phyloP scores from a whole-genome alignment of 2,888 invertebrate species.

The Liodrosophila aerea region DNA sequence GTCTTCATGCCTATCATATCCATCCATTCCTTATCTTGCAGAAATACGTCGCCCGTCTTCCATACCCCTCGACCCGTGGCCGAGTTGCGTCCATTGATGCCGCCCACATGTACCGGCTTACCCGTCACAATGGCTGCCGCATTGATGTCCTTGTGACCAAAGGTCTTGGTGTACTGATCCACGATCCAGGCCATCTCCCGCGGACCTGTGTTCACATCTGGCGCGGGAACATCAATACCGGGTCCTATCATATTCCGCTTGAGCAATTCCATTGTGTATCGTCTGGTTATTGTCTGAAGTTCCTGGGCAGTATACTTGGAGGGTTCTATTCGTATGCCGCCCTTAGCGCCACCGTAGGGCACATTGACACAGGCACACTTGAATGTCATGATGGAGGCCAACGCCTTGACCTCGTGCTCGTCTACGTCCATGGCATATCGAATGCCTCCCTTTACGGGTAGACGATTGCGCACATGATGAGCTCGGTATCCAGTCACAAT shows the following conservation, averaged over 20 bases:
- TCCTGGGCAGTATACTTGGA: conserved; percentile 95
- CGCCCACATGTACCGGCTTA: conserved; percentile 97
- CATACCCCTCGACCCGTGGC: conserved; percentile 98
- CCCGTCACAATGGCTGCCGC: conserved; percentile 98
- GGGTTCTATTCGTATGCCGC: conserved; percentile 97
- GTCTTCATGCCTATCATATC: conserved; percentile 93
- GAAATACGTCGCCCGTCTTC: conserved; percentile 96
- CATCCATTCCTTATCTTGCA: conserved; percentile 97
- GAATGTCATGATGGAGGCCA: conserved; percentile 99
- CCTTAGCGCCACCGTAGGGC: conserved; percentile 98
- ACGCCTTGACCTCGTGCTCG: conserved; percentile 96
- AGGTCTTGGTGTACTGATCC: conserved; percentile 97
- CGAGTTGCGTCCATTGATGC: conserved; percentile 97
- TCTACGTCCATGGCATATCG: conserved; percentile 96
- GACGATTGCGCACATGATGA: conserved; percentile 77
- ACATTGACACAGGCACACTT: conserved; percentile 99
- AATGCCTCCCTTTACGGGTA: conserved; percentile 86
- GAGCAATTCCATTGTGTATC: conserved; percentile 96
- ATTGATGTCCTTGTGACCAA: conserved; percentile 96
- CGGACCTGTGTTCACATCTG: conserved; percentile 99
- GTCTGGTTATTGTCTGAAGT: conserved; percentile 97
- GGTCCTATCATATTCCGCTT: conserved; percentile 94
- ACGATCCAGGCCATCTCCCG: conserved; percentile 99
- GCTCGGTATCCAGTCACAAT: conserved; percentile 79
- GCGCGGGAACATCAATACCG: conserved; percentile 99